phyloP scores from a whole-genome alignment of 2,113 vertebrate genomes.

The Ochotona curzoniae region DNA sequence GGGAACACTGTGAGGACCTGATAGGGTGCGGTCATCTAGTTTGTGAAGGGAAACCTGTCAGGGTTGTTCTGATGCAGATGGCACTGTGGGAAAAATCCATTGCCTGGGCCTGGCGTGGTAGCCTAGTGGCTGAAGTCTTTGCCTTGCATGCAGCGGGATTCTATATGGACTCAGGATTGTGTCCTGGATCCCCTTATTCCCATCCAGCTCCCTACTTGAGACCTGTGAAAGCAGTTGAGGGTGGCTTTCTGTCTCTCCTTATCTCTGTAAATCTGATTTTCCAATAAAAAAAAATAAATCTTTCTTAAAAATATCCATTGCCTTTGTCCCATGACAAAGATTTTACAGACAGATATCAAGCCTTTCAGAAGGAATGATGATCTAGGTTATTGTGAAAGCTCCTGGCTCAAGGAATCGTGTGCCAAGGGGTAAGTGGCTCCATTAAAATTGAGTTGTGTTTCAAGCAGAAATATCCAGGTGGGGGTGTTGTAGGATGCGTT shows the following conservation, averaged over 20 bases:
- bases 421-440: fast-evolving
- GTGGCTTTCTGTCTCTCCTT: too few relatives aligned
- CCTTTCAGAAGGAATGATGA: background rate
- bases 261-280: too few relatives aligned
- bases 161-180: too few relatives aligned
- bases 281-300: too few relatives aligned
- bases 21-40: fast-evolving
- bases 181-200: too few relatives aligned
- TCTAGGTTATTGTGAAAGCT: background rate
- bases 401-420: background rate
- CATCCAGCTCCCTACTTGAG: too few relatives aligned
- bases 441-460: fast-evolving
- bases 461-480: fast-evolving
- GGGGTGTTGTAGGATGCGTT: fast-evolving
- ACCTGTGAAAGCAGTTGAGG: too few relatives aligned
- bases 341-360: background rate
- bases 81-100: background rate
- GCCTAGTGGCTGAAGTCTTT: too few relatives aligned
- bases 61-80: too few relatives aligned
- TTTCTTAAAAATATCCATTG: background rate
- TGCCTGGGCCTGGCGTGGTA: too few relatives aligned
- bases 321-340: background rate
- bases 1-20: too few relatives aligned
- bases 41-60: background rate
- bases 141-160: too few relatives aligned